Percentiles rank a stretch among this genome's conserved stretches.
Conservation (phyloP, 2,797 vertebrate species). For the Epinephelus coioides region DNA sequence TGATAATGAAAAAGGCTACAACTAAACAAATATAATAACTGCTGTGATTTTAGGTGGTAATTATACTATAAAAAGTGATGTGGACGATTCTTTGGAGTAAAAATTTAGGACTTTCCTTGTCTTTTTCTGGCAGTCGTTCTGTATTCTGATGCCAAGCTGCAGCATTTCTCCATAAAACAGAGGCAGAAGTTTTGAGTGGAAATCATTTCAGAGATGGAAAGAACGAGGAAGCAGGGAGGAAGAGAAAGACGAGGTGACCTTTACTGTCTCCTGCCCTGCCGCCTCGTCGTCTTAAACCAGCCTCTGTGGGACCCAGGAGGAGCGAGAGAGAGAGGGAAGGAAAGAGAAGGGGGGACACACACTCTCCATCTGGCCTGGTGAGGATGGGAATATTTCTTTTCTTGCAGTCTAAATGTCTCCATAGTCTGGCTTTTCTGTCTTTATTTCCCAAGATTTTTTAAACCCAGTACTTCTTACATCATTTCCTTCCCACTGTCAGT, state of each 20-base stretch:
- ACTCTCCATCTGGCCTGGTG: conserved; percentile 47
- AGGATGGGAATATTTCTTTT: conserved; percentile 54
- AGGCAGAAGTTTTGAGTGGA: conserved; percentile 64
- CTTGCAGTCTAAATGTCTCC: conserved; percentile 40
- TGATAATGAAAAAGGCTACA: conserved; percentile 11
- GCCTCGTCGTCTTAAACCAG: conserved; percentile 59
- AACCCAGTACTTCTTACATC: conserved; percentile 31
- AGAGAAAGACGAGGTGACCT: conserved; percentile 72
- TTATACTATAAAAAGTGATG: conserved; percentile 17
- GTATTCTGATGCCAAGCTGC: conserved; percentile 34
- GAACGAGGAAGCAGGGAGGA: conserved; percentile 26
- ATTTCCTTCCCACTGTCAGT: conserved; percentile 25
- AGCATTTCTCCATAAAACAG: conserved; percentile 43
- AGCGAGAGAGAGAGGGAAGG: conserved; percentile 13
- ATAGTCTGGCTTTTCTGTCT: conserved; percentile 13
- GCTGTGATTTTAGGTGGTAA: conserved; percentile 11
- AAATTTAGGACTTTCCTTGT: conserved; percentile 20
- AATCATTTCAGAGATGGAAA: conserved; percentile 68
- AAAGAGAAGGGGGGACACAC: neutral
- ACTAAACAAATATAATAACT: conserved; percentile 7
- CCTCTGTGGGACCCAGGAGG: conserved; percentile 62
- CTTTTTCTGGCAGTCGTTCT: conserved; percentile 22
- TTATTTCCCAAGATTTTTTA: conserved; percentile 38
- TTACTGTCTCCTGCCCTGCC: conserved; percentile 73
- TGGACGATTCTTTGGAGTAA: neutral